Evolutionary conservation across 2,888 invertebrate species (phyloP), one percentile per base, ranked within the genome.

Genomic region (Drosophila tanythrix): DNA sequence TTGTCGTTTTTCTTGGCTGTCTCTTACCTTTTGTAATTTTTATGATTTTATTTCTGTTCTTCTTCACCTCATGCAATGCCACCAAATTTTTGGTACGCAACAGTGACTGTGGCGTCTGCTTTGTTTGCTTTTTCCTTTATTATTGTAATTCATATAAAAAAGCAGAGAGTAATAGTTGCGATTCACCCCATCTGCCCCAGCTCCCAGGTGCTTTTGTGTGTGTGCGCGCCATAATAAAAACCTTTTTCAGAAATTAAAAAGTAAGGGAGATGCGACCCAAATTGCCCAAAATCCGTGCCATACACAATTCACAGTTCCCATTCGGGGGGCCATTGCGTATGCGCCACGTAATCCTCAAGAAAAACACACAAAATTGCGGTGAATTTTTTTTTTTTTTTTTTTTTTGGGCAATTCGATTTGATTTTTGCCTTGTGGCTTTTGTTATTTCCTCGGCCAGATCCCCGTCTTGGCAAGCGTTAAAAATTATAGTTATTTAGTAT

Each of bases 211-310:
- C 36, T 66, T 55, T 58, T 46, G 61, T 62, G 56, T 60, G 43
- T 57, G 50, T 68, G 72, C 67, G 67, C 50, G 69, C 70, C 74
- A 76, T 81, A 87, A 81, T 88, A 88, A 90, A 78, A 90, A 82
- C 89, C 90, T 87, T 88, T 88, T 88, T 65, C 74, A 84, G 78
- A 84, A 90, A 90, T 88, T 88, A 88, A 90, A 88, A 87, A 89
- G 46, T 46, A 62, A 62, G 48, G 60, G 68, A 70, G 79, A 70
- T 82, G 82, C 70, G 82, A 70, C 58, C 67, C 64, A 64, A 78
- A 73, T 78, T 81, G 67, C 79, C 69, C 59, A 56, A 81, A 78
- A 79, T 81, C 70, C 79, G 82, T 82, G 79, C 82, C 46, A 52
- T 27, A 69, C 66, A 70, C 38, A 76, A 76, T 57, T 74, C 76